Evolutionary conservation across 2,113 vertebrate species (phyloP).

Genomic region (Ginglymostoma cirratum): DNA sequence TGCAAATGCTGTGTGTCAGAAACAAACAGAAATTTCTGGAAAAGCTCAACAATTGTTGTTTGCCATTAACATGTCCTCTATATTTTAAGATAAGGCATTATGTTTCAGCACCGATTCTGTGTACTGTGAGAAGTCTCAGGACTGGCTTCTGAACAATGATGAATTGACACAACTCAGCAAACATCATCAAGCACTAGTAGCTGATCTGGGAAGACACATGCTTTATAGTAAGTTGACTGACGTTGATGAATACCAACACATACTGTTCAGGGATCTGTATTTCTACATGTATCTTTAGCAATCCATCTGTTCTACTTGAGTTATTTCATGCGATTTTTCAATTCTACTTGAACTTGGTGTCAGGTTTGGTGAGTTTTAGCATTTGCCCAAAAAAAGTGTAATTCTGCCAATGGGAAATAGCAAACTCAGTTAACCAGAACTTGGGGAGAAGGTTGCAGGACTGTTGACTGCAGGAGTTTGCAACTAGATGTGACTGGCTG

Average conservation of each 20-base stretch:
- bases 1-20: too few relatives aligned
- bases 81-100: neutral
- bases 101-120: conserved; percentile 41
- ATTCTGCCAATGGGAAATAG: neutral
- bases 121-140: conserved; percentile 42
- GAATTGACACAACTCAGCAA: conserved; percentile 33
- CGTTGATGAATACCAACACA: neutral
- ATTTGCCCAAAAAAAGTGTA: neutral
- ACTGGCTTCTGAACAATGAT: conserved; percentile 39
- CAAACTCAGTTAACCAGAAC: neutral
- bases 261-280: neutral
- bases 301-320: neutral
- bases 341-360: neutral
- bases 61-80: neutral
- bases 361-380: neutral
- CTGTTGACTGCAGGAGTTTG: neutral
- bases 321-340: neutral
- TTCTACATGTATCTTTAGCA: neutral
- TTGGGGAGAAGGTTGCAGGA: neutral
- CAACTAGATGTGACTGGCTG: neutral
- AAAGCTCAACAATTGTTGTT: neutral
- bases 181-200: conserved; percentile 51
- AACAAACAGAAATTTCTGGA: too few relatives aligned
- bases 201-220: conserved; percentile 53
- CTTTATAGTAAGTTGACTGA: conserved; percentile 54